A percentile compares a stretch with the other conserved stretches of the same genome.
These are phyloP conservation scores for Lepilemur ruficaudatus DNA, from an alignment of 2,797 vertebrate genomes.

Conservation along the genomic window DNA sequence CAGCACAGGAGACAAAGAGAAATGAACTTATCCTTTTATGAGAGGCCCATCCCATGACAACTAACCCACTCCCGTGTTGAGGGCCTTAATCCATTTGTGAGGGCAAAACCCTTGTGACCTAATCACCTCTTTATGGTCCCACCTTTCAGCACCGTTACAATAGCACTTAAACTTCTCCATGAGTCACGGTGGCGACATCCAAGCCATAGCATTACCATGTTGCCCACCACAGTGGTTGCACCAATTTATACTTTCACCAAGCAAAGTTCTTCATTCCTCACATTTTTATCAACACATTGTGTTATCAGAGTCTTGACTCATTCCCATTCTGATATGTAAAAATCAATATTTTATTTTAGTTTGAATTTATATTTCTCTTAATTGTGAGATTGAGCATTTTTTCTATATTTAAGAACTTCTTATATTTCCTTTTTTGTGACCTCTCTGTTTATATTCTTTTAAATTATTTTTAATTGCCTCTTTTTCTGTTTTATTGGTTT, in stretches of 20 bases:
- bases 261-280: not conserved
- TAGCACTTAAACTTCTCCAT: not conserved
- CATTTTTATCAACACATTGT: not conserved
- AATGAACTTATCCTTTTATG: not conserved
- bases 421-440: not conserved
- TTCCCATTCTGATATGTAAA: not conserved
- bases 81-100: not conserved
- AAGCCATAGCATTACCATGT: not conserved
- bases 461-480: not conserved
- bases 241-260: not conserved
- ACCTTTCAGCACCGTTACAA: not conserved
- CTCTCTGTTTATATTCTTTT: not conserved
- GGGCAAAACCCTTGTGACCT: not conserved
- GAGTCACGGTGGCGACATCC: not conserved
- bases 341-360: not conserved
- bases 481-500: not conserved
- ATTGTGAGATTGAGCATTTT: not conserved
- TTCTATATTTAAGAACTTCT: not conserved
- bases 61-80: not conserved
- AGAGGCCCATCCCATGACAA: not conserved
- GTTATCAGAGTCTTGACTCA: not conserved
- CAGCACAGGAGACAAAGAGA: not conserved
- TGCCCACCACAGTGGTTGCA: not conserved
- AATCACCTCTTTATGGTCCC: not conserved
- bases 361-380: not conserved